phyloP scores from a whole-genome alignment of 2,888 invertebrate genomes.

The Argyresthia goedartella region DNA sequence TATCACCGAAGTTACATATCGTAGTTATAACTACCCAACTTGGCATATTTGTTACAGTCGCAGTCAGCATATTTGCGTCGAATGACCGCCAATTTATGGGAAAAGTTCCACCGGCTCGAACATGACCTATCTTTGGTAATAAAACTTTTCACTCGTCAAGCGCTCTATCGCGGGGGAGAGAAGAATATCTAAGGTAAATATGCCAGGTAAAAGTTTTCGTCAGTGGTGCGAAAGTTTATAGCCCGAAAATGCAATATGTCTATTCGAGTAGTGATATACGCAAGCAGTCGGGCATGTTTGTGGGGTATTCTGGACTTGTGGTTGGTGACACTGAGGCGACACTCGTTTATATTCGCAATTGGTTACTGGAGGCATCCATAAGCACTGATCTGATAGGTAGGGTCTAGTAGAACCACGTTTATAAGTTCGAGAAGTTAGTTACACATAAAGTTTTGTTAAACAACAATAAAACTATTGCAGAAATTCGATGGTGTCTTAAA shows the following conservation, averaged over 20 bases:
- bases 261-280: slow-evolving; percentile 65
- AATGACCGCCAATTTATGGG: slow-evolving; percentile 72
- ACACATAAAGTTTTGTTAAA: too few species aligned
- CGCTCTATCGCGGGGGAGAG: slow-evolving; percentile 33
- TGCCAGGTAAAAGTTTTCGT: slow-evolving; percentile 61
- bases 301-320: slow-evolving; percentile 34
- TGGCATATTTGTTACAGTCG: slow-evolving; percentile 70
- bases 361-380: slow-evolving; percentile 12
- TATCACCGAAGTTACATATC: slow-evolving; percentile 70
- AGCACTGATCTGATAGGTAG: slow-evolving; percentile 28
- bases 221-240: slow-evolving; percentile 43
- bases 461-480: too few species aligned
- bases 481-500: too few species aligned
- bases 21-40: slow-evolving; percentile 69
- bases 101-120: slow-evolving; percentile 62
- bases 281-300: slow-evolving; percentile 37
- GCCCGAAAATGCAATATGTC: slow-evolving; percentile 56
- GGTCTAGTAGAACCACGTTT: not conserved
- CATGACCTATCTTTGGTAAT: slow-evolving; percentile 63
- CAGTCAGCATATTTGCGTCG: slow-evolving; percentile 70
- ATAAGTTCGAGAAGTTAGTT: too few species aligned
- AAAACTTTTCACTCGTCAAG: slow-evolving; percentile 68
- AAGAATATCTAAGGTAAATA: slow-evolving; percentile 61
- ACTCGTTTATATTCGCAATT: slow-evolving; percentile 45
- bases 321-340: slow-evolving; percentile 78